A percentile compares a stretch with the other conserved stretches of the same genome.
phyloP scores from a whole-genome alignment of 2,888 invertebrate genomes.

The Harpalus rufipes region DNA sequence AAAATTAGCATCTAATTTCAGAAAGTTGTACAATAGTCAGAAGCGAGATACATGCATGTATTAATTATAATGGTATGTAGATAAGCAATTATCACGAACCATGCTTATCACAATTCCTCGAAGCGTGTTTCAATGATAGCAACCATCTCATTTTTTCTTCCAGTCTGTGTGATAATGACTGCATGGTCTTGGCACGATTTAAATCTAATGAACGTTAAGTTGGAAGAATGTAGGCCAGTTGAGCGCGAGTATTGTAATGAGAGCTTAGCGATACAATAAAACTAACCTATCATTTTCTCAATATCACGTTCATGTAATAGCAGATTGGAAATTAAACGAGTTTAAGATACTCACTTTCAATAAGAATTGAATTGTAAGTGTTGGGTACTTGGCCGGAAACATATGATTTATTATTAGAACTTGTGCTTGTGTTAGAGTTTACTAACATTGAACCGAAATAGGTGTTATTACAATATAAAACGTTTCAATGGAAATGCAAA shows the following conservation, averaged over 20 bases:
- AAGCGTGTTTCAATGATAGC: slow-evolving; percentile 27
- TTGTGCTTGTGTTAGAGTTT: not conserved
- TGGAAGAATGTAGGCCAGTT: slow-evolving; percentile 31
- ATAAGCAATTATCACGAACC: not conserved
- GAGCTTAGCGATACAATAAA: slow-evolving; percentile 32
- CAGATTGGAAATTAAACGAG: not conserved
- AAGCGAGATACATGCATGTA: not conserved
- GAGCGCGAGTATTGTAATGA: slow-evolving; percentile 18
- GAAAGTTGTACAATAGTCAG: not conserved
- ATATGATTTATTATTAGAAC: not conserved
- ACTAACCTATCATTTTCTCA: slow-evolving; percentile 45
- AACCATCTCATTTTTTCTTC: not conserved
- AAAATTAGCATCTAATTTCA: no score
- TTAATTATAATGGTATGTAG: not conserved
- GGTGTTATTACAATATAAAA: not conserved
- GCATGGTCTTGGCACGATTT: slow-evolving; percentile 47
- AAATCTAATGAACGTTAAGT: slow-evolving; percentile 13
- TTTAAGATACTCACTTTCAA: slow-evolving; percentile 8
- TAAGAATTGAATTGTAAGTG: slow-evolving; percentile 3
- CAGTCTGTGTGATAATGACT: slow-evolving; percentile 29
- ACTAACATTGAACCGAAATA: not conserved
- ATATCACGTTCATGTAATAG: slow-evolving; percentile 4
- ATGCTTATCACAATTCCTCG: slow-evolving; percentile 4
- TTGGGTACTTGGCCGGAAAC: not conserved
- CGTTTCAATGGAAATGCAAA: not conserved